Evolutionary conservation across 2,888 invertebrate genomes (phyloP), one percentile per base, ranked within the genome.

Genomic region (Lamellibrachia satsuma): DNA sequence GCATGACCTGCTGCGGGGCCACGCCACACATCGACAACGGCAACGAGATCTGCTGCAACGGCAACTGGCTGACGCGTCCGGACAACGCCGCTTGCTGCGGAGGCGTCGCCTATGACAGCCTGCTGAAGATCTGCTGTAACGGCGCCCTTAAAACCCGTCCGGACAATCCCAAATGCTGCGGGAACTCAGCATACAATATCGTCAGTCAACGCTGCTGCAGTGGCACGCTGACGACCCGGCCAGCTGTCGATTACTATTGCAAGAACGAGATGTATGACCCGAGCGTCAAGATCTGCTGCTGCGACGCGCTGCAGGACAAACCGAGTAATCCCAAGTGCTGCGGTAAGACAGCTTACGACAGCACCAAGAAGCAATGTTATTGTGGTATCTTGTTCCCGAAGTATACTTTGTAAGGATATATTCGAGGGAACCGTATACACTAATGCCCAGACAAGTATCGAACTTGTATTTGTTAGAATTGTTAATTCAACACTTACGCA

Each of bases 1-100:
- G 75, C 75, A 75, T 75, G 75, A 75, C 75, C 75, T 75, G 75
- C 75, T 75, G 75, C 15, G 75, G 75, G 4, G 75, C 75, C 75
- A 22, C 22, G 15, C 75, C 75, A 22, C 75, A 6, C 75, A 75
- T 75, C 75, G 75, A 75, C 75, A 75, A 75, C 75, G 75, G 75
- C 75, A 75, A 75, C 75, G 75, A 75, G 75, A 75, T 75, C 15
- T 75, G 75, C 15, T 75, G 75, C 75, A 75, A 75, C 75, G 75
- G 75, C 75, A 75, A 75, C 75, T 75, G 75, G 75, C 15, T 75
- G 15, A 75, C 75, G 6, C 75, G 75, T 0, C 75, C 75, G 75
- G 75, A 75, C 75, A 75, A 75, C 75, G 75, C 75, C 75, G 75
- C 75, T 75, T 75, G 75, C 75, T 75, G 75, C 15, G 75, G 75